Percentiles rank a stretch among this genome's conserved stretches.
Evolutionary conservation across 1,140 invertebrate genomes (phyloP).

Genomic region (Argopecten irradians): DNA sequence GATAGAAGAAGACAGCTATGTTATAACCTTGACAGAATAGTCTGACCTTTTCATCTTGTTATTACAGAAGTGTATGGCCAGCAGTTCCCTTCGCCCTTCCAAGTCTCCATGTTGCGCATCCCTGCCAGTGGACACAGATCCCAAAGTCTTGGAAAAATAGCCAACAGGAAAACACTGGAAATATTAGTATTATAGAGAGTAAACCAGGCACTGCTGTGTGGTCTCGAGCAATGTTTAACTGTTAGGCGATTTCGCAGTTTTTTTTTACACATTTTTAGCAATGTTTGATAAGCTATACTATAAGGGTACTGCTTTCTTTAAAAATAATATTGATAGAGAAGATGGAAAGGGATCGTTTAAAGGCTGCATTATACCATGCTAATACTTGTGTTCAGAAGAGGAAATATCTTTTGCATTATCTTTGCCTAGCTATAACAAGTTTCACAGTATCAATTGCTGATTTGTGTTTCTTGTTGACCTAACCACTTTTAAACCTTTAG

Average conservation of each 20-base stretch:
- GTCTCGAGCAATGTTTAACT: background rate
- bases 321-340: background rate
- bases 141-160: background rate
- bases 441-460: background rate
- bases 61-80: constrained; percentile 13
- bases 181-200: too few species aligned
- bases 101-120: background rate
- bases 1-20: too few species aligned
- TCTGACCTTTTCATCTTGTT: too few species aligned
- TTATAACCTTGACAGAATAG: too few species aligned
- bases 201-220: too few species aligned
- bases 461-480: background rate
- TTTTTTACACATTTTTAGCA: background rate
- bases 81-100: background rate
- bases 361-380: background rate
- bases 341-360: too few species aligned
- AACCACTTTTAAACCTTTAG: background rate
- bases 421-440: background rate
- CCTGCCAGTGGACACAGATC: background rate
- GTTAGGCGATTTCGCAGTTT: background rate
- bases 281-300: background rate
- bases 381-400: background rate
- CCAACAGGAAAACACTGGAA: background rate
- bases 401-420: background rate
- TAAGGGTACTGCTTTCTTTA: background rate